A percentile compares a stretch with the other conserved stretches of the same genome.
These are phyloP conservation scores for Chiloscyllium plagiosum DNA, from an alignment of 2,113 vertebrate species.

Conservation along the genomic window DNA sequence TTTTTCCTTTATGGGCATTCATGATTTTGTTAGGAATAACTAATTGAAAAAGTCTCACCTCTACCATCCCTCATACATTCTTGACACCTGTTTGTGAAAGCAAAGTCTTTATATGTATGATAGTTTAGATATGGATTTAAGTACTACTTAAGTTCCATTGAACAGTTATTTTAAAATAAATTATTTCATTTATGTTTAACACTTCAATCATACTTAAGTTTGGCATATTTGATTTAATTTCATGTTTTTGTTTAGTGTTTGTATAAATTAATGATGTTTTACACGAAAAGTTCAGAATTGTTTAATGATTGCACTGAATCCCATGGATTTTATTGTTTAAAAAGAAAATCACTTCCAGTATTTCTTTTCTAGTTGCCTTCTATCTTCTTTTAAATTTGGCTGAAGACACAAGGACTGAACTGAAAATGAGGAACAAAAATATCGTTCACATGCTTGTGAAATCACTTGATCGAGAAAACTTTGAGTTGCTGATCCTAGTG, in stretches of 20 bases:
- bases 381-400: constrained; percentile 87
- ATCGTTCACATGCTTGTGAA: constrained; percentile 87
- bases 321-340: neutral
- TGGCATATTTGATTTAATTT: neutral
- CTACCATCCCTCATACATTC: neutral
- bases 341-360: neutral
- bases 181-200: neutral
- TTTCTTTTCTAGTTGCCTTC: constrained; percentile 63
- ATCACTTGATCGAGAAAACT: constrained; percentile 75
- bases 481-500: constrained; percentile 80
- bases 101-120: neutral
- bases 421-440: constrained; percentile 96
- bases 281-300: neutral
- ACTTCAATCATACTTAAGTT: neutral
- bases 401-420: constrained; percentile 81
- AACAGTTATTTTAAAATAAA: neutral
- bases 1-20: neutral
- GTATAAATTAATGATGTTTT: neutral
- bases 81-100: neutral
- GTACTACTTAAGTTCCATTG: neutral
- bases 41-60: neutral
- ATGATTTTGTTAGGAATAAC: neutral
- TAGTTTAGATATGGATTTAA: neutral
- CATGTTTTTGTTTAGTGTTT: neutral
- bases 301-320: no score